Base-by-base conservation (phyloP, 1,140 invertebrate genomes). In the Panagrolaimus sp. region DNA sequence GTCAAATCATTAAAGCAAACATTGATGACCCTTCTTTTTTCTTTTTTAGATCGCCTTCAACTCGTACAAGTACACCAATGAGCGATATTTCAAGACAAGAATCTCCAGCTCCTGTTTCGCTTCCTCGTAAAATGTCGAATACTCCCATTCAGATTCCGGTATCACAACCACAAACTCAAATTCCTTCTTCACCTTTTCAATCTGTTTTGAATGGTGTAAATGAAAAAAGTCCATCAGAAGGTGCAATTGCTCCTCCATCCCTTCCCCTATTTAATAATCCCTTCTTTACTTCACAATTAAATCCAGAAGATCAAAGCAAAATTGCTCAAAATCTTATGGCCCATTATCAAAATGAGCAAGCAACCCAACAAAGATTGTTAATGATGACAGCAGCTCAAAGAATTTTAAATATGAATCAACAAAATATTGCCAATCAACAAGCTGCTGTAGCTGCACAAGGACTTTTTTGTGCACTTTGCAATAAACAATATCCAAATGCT, bases 31-130 rank as follows among this genome's bases (percentile, higher is more conserved):
- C 38, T 46, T 26, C 17, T 26, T 46, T 17, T 28, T 21, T 21
- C 44, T 43, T 52, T 46, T 21, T 43, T 47, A 24, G 43, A 67
- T 24, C 58, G 66, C 67, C 68, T 12, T 52, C 68, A 70, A 52
- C 26, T 55, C n/a, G 24, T 70, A 43, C 43, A 68, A 21, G 68
- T 65, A 32, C 68, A 69, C 21, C 65, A 67, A 65, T 26, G 67
- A 70, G 48, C 65, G 48, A 48, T n/a, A 26, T 24, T 45, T 70
- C 17, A 26, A 21, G 64, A 43, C 64, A 21, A 38, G 65, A n/a
- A 24, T 46, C 43, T 24, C 43, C 38, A 9, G 17, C n/a, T 4
- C 15, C 52, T 12, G 17, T 28, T 21, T 28, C 52, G 1, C 21
- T 21, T 28, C 28, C 52, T 26, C 52, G 52, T 58, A 21, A 28